Evolutionary conservation across 2,113 vertebrate genomes (phyloP).

Genomic region (Boulengerochromis microlepis): DNA sequence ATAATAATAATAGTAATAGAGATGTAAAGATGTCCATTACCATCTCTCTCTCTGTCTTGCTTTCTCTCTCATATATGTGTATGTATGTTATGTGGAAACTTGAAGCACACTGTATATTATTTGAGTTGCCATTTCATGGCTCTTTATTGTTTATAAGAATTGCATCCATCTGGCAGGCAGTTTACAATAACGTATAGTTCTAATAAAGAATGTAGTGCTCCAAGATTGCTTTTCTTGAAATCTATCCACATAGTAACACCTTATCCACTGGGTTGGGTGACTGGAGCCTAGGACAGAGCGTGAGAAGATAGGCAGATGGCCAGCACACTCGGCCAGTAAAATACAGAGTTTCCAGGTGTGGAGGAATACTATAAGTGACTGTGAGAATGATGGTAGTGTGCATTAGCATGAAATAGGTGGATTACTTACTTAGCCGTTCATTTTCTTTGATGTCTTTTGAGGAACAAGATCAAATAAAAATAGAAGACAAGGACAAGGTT

Average conservation of each 20-base stretch:
- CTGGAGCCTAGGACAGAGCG: background rate
- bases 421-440: background rate
- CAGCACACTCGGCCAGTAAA: background rate
- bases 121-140: background rate
- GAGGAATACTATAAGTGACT: background rate
- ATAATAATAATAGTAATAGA: background rate
- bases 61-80: background rate
- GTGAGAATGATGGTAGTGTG: background rate
- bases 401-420: background rate
- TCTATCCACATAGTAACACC: background rate
- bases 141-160: background rate
- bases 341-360: background rate
- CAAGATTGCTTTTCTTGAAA: background rate
- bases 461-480: background rate
- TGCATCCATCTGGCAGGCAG: background rate
- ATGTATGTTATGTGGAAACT: background rate
- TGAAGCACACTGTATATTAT: background rate
- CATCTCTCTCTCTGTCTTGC: background rate
- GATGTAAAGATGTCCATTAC: background rate
- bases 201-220: background rate
- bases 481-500: background rate
- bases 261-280: background rate
- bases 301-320: background rate
- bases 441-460: background rate
- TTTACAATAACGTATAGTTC: background rate